Percentiles rank a stretch among this genome's conserved stretches.
phyloP scores from a whole-genome alignment of 2,113 vertebrate species.

The Centrocercus urophasianus region DNA sequence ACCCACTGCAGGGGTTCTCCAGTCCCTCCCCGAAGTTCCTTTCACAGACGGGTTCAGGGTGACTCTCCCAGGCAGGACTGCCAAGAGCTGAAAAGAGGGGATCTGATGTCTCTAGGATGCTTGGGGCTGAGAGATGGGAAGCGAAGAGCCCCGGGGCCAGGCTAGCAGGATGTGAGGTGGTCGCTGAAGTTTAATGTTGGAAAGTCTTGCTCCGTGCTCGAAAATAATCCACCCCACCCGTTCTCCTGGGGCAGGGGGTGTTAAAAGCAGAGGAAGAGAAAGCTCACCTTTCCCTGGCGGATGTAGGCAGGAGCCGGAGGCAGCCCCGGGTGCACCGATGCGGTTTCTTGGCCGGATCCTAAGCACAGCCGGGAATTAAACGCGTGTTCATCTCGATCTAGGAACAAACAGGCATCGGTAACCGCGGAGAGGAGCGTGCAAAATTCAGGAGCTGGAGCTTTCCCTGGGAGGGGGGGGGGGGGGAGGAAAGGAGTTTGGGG shows the following conservation, averaged over 20 bases:
- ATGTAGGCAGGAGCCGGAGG: background rate
- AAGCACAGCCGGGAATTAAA: background rate
- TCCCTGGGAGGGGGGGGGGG: rapidly evolving
- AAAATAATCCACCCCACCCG: background rate
- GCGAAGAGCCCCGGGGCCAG: too few species aligned
- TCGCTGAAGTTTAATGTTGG: background rate
- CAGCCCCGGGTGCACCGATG: rapidly evolving
- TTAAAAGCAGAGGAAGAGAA: background rate
- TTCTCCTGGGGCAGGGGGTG: rapidly evolving
- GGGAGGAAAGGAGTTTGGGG: background rate
- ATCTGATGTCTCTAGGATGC: rapidly evolving
- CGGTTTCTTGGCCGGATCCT: background rate
- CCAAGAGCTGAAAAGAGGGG: background rate
- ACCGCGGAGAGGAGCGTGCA: background rate
- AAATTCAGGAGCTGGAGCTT: background rate
- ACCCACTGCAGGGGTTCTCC: background rate
- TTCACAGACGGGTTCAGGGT: background rate
- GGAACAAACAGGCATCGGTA: background rate
- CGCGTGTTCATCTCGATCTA: rapidly evolving
- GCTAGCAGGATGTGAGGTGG: background rate
- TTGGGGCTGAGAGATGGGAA: background rate
- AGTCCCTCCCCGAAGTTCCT: background rate
- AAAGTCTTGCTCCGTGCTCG: background rate
- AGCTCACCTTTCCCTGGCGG: background rate
- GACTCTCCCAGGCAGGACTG: background rate